Base-by-base conservation (phyloP, 92 coral and sea anemone species). In the Actinernus sp. region DNA sequence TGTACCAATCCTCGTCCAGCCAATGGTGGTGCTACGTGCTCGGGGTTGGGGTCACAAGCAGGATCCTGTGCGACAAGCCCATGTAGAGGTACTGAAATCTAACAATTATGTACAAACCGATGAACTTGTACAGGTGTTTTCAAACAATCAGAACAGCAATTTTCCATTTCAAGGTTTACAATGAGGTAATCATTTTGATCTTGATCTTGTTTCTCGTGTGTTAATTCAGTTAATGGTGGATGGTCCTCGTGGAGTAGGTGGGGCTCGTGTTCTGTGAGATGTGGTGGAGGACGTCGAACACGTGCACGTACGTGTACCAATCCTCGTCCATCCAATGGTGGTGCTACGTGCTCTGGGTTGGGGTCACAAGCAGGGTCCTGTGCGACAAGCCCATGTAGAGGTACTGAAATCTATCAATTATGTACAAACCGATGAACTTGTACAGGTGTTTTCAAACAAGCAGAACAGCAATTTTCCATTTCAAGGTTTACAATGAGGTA, bases 1-100 rank as follows among this genome's bases (percentile, higher is more conserved):
- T 63, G 71, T 47, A 46, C 24, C 46, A 63, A 63, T 31, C 71
- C 71, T 46, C 45, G 56, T 46, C 71, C 71, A 25, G 48, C 58
- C 44, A 63, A 63, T 63, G 71, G 71, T 32, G 71, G 71, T 1
- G 31, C 46, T 46, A 44, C 19, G 11, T 63, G 71, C 24, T 45
- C 1, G 1, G 55, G 55, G 0, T 38, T 13, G 1, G 6, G 10
- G 1, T 19, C 41, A 0, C 54, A 62, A 19, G 30, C 38, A 26
- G 13, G 25, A 29, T 0, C 17, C 16, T 62, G 70, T 46, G 5
- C 25, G 28, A n/a, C 55, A 3, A 62, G 47, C 19, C 7, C 2
- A 11, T 62, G 70, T 30, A 55, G 56, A 8, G 58, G 62, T 55
- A 24, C n/a, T n/a, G n/a, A n/a, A n/a, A n/a, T n/a, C n/a, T n/a